A percentile compares a stretch with the other conserved stretches of the same genome.
These are phyloP conservation scores for Nezara viridula DNA, from an alignment of 2,888 invertebrate species.

Conservation along the genomic window DNA sequence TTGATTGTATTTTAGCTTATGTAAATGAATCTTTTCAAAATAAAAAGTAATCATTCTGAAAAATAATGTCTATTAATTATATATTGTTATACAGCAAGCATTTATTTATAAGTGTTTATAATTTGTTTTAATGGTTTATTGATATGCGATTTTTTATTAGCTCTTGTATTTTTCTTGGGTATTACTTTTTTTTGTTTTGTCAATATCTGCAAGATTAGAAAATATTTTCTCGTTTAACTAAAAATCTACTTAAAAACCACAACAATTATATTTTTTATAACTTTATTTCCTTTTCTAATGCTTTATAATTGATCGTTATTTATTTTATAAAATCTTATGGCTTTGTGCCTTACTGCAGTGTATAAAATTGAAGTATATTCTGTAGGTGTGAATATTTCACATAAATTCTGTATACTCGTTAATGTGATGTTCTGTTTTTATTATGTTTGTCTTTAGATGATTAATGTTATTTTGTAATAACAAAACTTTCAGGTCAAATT, in stretches of 20 bases:
- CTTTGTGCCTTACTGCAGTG: slow-evolving; percentile 58
- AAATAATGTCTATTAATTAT: neutral
- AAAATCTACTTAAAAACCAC: neutral
- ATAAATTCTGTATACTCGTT: slow-evolving; percentile 41
- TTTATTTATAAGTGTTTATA: neutral
- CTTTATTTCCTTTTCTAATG: neutral
- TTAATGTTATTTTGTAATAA: slow-evolving; percentile 39
- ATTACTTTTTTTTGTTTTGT: too few relatives aligned
- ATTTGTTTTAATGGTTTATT: slow-evolving; percentile 1
- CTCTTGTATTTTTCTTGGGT: neutral
- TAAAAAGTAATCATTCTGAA: neutral
- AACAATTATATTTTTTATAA: slow-evolving; percentile 2
- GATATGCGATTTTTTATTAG: neutral
- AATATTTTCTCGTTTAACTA: neutral
- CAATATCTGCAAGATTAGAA: neutral
- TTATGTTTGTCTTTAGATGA: slow-evolving; percentile 38
- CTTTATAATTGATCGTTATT: neutral
- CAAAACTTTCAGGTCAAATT: slow-evolving; percentile 42
- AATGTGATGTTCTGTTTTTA: slow-evolving; percentile 37
- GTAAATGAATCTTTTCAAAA: neutral
- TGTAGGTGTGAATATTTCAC: slow-evolving; percentile 47
- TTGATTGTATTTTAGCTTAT: slow-evolving; percentile 7
- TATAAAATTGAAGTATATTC: slow-evolving; percentile 54
- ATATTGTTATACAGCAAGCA: neutral
- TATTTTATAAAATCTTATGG: slow-evolving; percentile 28